Evolutionary conservation across 2,888 invertebrate genomes (phyloP), one percentile per base, ranked within the genome.

Genomic region (Sthenelais limicola): DNA sequence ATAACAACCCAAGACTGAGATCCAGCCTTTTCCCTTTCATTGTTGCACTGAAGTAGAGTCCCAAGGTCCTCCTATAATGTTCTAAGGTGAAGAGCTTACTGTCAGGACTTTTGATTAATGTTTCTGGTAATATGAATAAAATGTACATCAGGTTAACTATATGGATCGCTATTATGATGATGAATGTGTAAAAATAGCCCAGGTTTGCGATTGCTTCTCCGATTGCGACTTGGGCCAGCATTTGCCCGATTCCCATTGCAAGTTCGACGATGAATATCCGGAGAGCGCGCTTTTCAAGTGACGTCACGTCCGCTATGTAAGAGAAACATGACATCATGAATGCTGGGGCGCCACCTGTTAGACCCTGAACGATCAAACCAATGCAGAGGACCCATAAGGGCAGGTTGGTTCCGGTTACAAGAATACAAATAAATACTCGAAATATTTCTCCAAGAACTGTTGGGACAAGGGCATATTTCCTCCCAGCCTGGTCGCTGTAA

Each of bases 301-400:
- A 9, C 12, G 67, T 67, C 4, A 67, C 49, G 48, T 67, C 67
- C 15, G 67, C 67, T 32, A 32, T 67, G n/a, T 67, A 67, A 5
- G 48, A 67, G 32, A 21, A 67, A 26, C 48, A 67, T 0, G 48
- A 21, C 67, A 48, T 67, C 4, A 67, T 47, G 30, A 67, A 48
- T 4, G 48, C n/a, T 30, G 15, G 47, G 1, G 21, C 30, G 1
- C 67, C 67, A 15, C 67, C 67, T 32, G 43, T 3, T 18, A 67
- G 18, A n/a, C 67, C 67, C 28, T 67, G 28, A 24, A 24, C 3
- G 32, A 67, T 48, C 9, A 32, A 24, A 43, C 38, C 67, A n/a
- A 67, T 18, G 24, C 30, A 67, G 48, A 67, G 48, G 18, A 67
- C 4, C 5, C 7, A 9, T 2, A 67, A 32, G 9, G 67, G 67